phyloP scores from a whole-genome alignment of 2,797 vertebrate species.

The Babyrousa celebensis region DNA sequence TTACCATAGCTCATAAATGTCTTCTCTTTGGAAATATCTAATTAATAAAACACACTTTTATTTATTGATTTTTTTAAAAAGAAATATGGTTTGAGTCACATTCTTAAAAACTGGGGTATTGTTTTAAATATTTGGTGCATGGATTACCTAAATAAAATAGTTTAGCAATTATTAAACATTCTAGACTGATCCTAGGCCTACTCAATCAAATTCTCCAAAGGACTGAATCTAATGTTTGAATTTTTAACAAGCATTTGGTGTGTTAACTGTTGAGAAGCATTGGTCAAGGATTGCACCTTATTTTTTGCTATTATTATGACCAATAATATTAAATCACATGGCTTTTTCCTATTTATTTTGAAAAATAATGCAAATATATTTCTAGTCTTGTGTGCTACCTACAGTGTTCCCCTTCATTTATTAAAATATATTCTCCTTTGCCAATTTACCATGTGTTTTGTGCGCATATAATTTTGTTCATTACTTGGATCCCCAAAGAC shows the following conservation, averaged over 20 bases:
- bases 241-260: neutral
- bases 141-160: neutral
- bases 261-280: neutral
- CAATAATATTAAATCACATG: neutral
- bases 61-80: neutral
- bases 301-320: neutral
- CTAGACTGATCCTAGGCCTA: neutral
- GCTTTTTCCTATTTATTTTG: neutral
- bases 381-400: neutral
- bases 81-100: neutral
- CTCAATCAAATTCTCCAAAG: neutral
- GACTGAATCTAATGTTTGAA: neutral
- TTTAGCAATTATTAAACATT: neutral
- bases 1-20: neutral
- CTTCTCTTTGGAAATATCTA: neutral
- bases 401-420: neutral
- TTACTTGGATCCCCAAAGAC: neutral
- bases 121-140: neutral
- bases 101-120: neutral
- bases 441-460: neutral
- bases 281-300: neutral
- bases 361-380: neutral
- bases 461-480: neutral
- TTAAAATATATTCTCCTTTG: neutral
- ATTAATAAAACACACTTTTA: neutral